phyloP scores from a whole-genome alignment of 2,888 invertebrate genomes.

The Heteromurus nitidus region DNA sequence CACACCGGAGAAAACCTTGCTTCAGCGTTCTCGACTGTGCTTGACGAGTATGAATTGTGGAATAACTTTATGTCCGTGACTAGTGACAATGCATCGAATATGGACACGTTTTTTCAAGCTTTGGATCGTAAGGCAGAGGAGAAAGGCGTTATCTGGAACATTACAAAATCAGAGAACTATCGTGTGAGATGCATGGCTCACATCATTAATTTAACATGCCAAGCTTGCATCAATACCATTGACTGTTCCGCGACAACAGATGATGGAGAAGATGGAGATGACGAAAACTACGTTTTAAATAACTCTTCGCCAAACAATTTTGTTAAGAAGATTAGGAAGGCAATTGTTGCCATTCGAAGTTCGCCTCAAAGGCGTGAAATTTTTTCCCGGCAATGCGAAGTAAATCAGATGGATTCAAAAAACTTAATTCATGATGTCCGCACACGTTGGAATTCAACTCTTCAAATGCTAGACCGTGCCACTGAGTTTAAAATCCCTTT shows the following conservation, averaged over 20 bases:
- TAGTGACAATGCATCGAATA: conserved; percentile 52
- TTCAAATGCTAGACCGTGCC: conserved; percentile 18
- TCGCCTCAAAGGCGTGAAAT: background rate
- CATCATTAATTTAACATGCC: conserved; percentile 43
- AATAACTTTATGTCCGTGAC: conserved; percentile 34
- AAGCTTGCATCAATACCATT: background rate
- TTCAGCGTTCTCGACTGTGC: background rate
- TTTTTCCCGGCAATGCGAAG: background rate
- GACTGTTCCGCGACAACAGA: background rate
- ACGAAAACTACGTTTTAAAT: background rate
- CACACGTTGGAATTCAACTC: conserved; percentile 38
- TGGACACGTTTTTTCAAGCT: too few species aligned
- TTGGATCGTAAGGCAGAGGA: background rate
- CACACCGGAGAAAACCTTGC: conserved; percentile 56
- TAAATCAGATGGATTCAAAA: background rate
- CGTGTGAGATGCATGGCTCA: conserved; percentile 60
- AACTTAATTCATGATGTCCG: background rate
- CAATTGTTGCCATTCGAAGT: background rate
- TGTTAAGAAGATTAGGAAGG: background rate
- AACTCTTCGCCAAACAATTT: background rate
- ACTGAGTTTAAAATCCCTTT: background rate
- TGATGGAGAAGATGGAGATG: background rate
- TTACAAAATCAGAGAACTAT: background rate
- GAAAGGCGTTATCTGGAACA: background rate
- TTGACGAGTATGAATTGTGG: conserved; percentile 14